Evolutionary conservation across 1,140 invertebrate species (phyloP).

Genomic region (Calliopsis andreniformis): DNA sequence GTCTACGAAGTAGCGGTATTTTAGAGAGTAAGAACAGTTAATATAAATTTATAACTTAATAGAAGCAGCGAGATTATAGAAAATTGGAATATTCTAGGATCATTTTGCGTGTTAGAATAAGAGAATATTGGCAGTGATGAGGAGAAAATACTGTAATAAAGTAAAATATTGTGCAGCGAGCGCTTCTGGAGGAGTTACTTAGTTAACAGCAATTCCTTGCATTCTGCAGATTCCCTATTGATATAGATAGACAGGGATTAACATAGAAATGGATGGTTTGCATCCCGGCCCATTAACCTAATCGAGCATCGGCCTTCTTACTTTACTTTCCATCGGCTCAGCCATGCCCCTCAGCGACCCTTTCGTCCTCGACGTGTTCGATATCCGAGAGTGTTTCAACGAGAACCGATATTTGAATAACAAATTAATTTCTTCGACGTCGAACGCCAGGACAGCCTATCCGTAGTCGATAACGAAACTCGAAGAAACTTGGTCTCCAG

Average conservation of each 20-base stretch:
- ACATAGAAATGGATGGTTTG: slow-evolving; percentile 58
- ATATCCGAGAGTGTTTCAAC: neutral
- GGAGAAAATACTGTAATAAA: no score
- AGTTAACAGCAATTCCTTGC: slow-evolving; percentile 18
- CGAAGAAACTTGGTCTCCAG: neutral
- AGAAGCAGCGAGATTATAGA: no score
- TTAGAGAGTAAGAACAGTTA: no score
- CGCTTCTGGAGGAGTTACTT: slow-evolving; percentile 20
- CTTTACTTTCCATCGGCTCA: slow-evolving; percentile 13
- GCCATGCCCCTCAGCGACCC: no score
- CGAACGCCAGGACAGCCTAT: slow-evolving; percentile 14
- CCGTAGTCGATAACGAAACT: slow-evolving; percentile 34
- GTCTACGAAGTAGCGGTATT: no score
- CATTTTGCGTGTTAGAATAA: no score
- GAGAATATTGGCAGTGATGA: no score
- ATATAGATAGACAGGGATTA: slow-evolving; percentile 54
- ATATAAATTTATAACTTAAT: no score
- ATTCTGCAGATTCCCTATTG: slow-evolving; percentile 46
- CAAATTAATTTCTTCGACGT: slow-evolving; percentile 52
- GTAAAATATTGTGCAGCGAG: no score
- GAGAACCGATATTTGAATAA: slow-evolving; percentile 53
- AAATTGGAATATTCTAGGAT: no score
- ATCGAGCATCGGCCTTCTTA: slow-evolving; percentile 40
- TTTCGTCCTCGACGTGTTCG: neutral
- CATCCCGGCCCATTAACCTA: slow-evolving; percentile 60